These are phyloP conservation scores for Trissolcus japonicus DNA, from an alignment of 2,888 invertebrate genomes.

Conservation along the genomic window DNA sequence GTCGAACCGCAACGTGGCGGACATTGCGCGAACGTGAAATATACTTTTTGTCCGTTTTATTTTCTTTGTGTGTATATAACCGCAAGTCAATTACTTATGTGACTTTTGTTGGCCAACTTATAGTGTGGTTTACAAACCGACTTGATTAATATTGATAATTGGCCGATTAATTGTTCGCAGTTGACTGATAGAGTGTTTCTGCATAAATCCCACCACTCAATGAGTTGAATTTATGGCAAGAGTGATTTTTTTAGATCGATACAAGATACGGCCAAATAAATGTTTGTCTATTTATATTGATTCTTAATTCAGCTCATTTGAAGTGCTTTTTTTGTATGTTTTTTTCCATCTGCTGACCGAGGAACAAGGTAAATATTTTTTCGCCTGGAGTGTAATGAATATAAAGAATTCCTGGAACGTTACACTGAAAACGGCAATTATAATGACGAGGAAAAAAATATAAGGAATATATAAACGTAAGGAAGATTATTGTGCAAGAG, in stretches of 20 bases:
- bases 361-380: too few species aligned
- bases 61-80: conserved; percentile 23
- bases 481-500: not conserved
- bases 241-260: too few species aligned
- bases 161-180: conserved; percentile 41
- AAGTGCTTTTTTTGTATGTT: too few species aligned
- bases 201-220: conserved; percentile 13
- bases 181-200: conserved; percentile 25
- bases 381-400: not conserved
- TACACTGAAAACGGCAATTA: too few species aligned
- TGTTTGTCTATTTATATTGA: too few species aligned
- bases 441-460: not conserved
- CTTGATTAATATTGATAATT: conserved; percentile 46
- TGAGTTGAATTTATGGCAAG: conserved; percentile 9
- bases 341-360: too few species aligned
- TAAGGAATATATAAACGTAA: too few species aligned
- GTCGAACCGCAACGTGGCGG: conserved; percentile 54
- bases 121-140: conserved; percentile 12
- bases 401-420: not conserved
- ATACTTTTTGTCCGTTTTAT: conserved; percentile 19
- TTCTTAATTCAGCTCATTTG: too few species aligned
- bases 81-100: conserved; percentile 33
- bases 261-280: too few species aligned
- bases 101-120: not conserved
- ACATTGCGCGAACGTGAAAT: conserved; percentile 24